Base-by-base conservation (phyloP, 2,797 vertebrate species). In the Gymnocypris eckloni region DNA sequence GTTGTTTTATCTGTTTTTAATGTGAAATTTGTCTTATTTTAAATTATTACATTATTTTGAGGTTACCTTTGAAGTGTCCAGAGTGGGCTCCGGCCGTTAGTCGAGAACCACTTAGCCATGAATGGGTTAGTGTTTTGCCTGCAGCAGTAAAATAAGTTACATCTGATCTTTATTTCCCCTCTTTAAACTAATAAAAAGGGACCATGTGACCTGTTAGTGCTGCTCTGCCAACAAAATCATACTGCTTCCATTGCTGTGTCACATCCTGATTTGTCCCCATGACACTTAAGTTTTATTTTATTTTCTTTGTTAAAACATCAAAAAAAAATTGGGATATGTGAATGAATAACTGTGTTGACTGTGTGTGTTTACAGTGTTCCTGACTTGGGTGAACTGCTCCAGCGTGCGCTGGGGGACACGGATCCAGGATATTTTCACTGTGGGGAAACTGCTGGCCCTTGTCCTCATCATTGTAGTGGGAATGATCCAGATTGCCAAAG, bases 341-440 rank as follows among this genome's bases (percentile, higher is more conserved):
- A 75, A 76, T 56, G 7, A 54, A 50, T 73, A 39, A 66, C n/a
- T 69, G 20, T 54, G 76, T 25, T 20, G n/a, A 69, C 4, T 71
- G 64, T 37, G 66, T 79, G 41, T 79, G 15, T 79, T 39, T 41
- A 28, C 89, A 99, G 98, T 98, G 84, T 96, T 99, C 73, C 95
- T 99, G 94, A 99, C 98, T 0, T 99, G 98, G 98, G 98, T 99
- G 90, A 99, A 99, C 93, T 97, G 98, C 91, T 97, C 95, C 90
- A 99, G 98, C 0, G 98, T 99, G 37, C 97, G 98, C 92, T 99
- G 98, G 98, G 98, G 97, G 0, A 99, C 98, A 0, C 96, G 97
- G 82, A 98, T 99, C 90, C 98, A 99, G 92, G 98, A 99, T 59
- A 91, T 99, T 86, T 99, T 99, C 92, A 99, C 98, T 0, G 95